Evolutionary conservation across 2,797 vertebrate species (phyloP).

Genomic region (Echeneis naucrates): DNA sequence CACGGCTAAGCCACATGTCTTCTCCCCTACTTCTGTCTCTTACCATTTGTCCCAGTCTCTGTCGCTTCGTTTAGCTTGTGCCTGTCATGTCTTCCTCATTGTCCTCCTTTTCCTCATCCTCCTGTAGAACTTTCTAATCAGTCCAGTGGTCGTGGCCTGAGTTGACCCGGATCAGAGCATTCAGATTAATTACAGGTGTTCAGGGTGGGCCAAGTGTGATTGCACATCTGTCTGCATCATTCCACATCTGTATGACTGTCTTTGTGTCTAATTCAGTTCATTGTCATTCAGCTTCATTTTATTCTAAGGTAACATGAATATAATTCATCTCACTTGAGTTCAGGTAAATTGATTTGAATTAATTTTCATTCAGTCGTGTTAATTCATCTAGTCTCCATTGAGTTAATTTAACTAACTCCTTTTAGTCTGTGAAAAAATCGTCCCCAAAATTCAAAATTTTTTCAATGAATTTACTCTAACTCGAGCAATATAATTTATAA

Average conservation of each 20-base stretch:
- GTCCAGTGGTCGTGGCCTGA: conserved; percentile 11
- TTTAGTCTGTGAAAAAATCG: neutral
- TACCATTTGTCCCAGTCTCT: neutral
- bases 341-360: no score
- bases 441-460: no score
- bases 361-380: neutral
- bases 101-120: conserved; percentile 3
- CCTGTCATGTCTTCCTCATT: conserved; percentile 47
- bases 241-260: conserved; percentile 11
- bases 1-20: neutral
- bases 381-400: neutral
- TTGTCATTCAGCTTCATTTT: neutral
- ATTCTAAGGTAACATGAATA: neutral
- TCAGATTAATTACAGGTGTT: conserved; percentile 4
- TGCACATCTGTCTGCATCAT: neutral
- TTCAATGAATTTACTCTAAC: neutral
- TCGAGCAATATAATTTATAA: no score
- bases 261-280: neutral
- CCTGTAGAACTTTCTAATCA: conserved; percentile 5
- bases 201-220: conserved; percentile 15
- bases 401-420: neutral
- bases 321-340: no score
- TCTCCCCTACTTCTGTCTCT: neutral
- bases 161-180: conserved; percentile 3
- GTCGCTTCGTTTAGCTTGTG: neutral